Evolutionary conservation across 2,113 vertebrate species (phyloP), one percentile per base, ranked within the genome.

Genomic region (Sardina pilchardus): DNA sequence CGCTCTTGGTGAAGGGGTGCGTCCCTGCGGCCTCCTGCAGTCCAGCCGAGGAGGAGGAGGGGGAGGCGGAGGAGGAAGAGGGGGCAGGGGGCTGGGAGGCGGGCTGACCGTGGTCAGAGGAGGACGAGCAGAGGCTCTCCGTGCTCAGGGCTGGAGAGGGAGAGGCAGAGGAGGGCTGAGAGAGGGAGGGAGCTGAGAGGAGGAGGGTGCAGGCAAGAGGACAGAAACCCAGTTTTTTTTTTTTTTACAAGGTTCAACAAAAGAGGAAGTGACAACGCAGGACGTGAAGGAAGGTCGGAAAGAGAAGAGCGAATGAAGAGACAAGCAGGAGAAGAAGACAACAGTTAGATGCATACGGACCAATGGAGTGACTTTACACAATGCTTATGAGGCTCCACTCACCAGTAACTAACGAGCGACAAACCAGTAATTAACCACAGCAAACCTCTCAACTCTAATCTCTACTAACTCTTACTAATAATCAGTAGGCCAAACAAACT

Each of bases 131-230:
- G 90, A 99, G 95, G 90, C 97, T 99, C 90, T 99, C 98, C 0
- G 95, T 95, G 6, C 98, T 99, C 85, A 96, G 96, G 85, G 97
- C 97, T 88, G 97, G 96, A 36, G 98, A 99, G 0, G 97, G 97
- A n/a, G 96, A 95, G 86, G 97, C 95, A 47, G 97, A 97, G 82
- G 97, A 97, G 0, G 97, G 95, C 93, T 97, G 96, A 0, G 97
- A 98, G 90, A 93, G 93, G 89, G 92, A 83, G 75, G 90, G 89
- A 87, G 87, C 94, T 95, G 89, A 91, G 53, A 86, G 86, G 59
- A 44, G 85, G 43, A 84, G 81, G 81, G 75, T 5, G 63, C 63
- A 71, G 63, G 63, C 34, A 39, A 44, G 82, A 8, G 82, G n/a
- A 17, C 16, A 34, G 63, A 8, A 45, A 82, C 83, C 4, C 39